Conservation (phyloP, 1,140 invertebrate species). For the Drosophila novamexicana region DNA sequence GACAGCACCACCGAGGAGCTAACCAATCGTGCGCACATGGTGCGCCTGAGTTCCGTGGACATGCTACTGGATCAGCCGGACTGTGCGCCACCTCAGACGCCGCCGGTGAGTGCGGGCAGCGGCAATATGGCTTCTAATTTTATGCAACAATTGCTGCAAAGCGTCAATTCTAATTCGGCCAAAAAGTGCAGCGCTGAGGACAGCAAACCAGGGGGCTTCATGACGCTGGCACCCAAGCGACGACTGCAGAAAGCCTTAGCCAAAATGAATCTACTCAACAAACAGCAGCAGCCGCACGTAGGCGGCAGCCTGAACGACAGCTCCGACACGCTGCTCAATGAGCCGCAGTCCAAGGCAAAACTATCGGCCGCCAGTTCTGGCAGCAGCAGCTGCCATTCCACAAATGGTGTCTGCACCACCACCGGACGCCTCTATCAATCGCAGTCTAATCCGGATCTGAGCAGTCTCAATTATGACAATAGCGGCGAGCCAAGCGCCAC, state of each 20-base stretch:
- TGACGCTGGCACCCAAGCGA: slow-evolving; percentile 93
- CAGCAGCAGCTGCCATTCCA: slow-evolving; percentile 56
- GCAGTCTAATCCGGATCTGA: slow-evolving; percentile 96
- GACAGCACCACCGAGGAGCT: slow-evolving; percentile 71
- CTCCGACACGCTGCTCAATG: slow-evolving; percentile 65
- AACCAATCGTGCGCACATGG: slow-evolving; percentile 66
- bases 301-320: slow-evolving; percentile 66
- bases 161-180: slow-evolving; percentile 82
- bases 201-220: slow-evolving; percentile 90
- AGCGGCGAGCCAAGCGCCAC: slow-evolving; percentile 34
- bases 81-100: slow-evolving; percentile 66
- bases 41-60: slow-evolving; percentile 76
- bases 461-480: slow-evolving; percentile 90
- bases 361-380: slow-evolving; percentile 55
- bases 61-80: slow-evolving; percentile 79
- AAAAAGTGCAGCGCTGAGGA: slow-evolving; percentile 86
- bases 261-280: slow-evolving; percentile 96
- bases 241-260: slow-evolving; percentile 94
- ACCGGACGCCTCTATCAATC: slow-evolving; percentile 89
- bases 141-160: slow-evolving; percentile 77
- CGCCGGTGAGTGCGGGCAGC: slow-evolving; percentile 48
- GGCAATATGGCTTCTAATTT: slow-evolving; percentile 76
- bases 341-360: slow-evolving; percentile 53
- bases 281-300: slow-evolving; percentile 86
- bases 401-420: slow-evolving; percentile 42